A percentile compares a stretch with the other conserved stretches of the same genome.
Evolutionary conservation across 2,797 vertebrate species (phyloP).

Genomic region (Nannoperca australis): DNA sequence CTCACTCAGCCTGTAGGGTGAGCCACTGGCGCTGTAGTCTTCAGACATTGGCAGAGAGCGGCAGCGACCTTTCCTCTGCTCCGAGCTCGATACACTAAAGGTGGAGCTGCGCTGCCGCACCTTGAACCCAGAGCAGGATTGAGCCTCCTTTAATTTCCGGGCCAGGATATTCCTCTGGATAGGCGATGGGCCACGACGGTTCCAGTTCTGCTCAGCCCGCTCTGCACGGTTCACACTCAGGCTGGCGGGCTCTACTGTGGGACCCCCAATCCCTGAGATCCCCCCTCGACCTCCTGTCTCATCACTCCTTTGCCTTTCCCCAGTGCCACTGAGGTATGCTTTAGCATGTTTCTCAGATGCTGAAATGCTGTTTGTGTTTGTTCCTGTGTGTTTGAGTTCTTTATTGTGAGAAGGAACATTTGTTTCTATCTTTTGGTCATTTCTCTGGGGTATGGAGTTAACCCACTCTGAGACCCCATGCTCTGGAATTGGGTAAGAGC

Average conservation of each 20-base stretch:
- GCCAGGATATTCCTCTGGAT: conserved; percentile 88
- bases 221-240: conserved; percentile 76
- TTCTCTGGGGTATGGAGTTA: conserved; percentile 71
- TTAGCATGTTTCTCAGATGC: conserved; percentile 61
- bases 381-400: conserved; percentile 71
- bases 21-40: conserved; percentile 87
- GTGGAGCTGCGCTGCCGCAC: conserved; percentile 87
- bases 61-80: conserved; percentile 86
- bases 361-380: conserved; percentile 63
- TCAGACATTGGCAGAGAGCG: conserved; percentile 90
- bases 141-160: conserved; percentile 87
- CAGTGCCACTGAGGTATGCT: conserved; percentile 62
- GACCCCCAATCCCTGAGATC: conserved; percentile 75
- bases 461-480: conserved; percentile 72
- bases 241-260: not conserved
- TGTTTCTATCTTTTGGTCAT: conserved; percentile 77
- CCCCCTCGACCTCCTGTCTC: conserved; percentile 27
- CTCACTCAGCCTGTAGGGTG: conserved; percentile 91
- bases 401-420: conserved; percentile 57
- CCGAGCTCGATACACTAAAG: conserved; percentile 84
- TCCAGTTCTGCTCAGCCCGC: conserved; percentile 87
- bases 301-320: conserved; percentile 55
- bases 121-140: conserved; percentile 71
- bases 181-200: conserved; percentile 90
- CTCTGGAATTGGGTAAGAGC: conserved; percentile 81